Conservation (phyloP, 2,888 invertebrate species). For the Parnassius glacialis region DNA sequence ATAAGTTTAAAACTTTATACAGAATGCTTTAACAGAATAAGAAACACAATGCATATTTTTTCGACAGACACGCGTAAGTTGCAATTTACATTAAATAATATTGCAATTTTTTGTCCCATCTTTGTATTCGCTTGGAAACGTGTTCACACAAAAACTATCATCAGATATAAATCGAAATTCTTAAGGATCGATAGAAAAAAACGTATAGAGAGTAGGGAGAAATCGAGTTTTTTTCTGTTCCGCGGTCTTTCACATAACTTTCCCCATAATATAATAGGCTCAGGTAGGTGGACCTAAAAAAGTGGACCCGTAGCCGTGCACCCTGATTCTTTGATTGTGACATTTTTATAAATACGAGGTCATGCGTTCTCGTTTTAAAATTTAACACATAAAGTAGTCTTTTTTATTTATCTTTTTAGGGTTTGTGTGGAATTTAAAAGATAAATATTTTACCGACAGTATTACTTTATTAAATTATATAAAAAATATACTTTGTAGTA, state of each 20-base stretch:
- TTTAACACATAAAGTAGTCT: constrained; percentile 1
- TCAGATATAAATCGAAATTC: constrained; percentile 68
- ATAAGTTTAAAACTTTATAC: neutral
- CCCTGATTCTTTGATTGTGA: constrained; percentile 66
- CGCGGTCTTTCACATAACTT: constrained; percentile 71
- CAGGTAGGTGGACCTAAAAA: constrained; percentile 66
- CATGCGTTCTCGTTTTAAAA: constrained; percentile 41
- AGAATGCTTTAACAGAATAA: neutral
- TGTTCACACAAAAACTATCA: constrained; percentile 61
- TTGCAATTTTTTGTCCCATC: constrained; percentile 47
- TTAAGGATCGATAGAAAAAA: constrained; percentile 53
- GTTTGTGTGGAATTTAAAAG: too few relatives aligned
- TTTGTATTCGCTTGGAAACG: constrained; percentile 47
- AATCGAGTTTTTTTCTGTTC: constrained; percentile 61
- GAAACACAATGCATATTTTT: constrained; percentile 4
- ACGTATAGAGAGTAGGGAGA: constrained; percentile 53
- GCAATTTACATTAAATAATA: constrained; percentile 54
- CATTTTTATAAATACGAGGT: constrained; percentile 64
- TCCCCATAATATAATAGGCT: constrained; percentile 64
- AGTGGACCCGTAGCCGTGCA: constrained; percentile 47
- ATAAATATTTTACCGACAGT: too few relatives aligned
- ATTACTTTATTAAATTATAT: too few relatives aligned
- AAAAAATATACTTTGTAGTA: too few relatives aligned
- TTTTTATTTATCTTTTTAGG: neutral
- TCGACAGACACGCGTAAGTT: constrained; percentile 57